Evolutionary conservation across 2,888 invertebrate species (phyloP), one percentile per base, ranked within the genome.

Genomic region (Zygaena filipendulae): DNA sequence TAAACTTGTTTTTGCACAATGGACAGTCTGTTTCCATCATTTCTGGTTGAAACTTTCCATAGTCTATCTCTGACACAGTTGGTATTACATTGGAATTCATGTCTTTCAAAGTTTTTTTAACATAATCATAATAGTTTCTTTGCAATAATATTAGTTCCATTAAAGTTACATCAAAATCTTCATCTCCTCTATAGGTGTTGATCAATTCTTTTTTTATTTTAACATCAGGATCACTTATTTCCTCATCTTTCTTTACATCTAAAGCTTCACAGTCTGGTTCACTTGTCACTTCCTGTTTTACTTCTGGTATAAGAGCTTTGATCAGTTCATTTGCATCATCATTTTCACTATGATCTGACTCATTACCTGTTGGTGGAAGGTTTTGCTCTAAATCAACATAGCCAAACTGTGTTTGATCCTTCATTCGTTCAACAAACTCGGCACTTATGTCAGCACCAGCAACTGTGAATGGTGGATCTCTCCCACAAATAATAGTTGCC

Each of bases 91-190:
- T 59, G 2, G 50, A 48, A 14, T 61, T 59, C 8, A 77, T 53
- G 23, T 59, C 49, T 6, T 42, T 53, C 2, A 70, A 30, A 7
- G 53, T 47, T 2, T 44, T 38, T 27, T 51, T 49, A 2, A 80
- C 41, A 40, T 81, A 80, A 9, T 81, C 67, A 41, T 55, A 63
- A 36, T 74, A 81, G 35, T 64, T 62, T 38, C 68, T 63, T 22
- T 79, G 62, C 13, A 80, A 38, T 4, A 74, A 36, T n/a, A 81
- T 52, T 9, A 82, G 39, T 42, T 82, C 81, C 19, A 66, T 59
- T 13, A 63, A 44, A 10, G 81, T 75, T 2, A 77, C 55, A 49
- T 82, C 81, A 48, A 74, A 77, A 31, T 80, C 79, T 40, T 69
- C 61, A 27, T 64, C 59, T 0, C 79, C 79, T 39, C 54, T 54